A percentile compares a stretch with the other conserved stretches of the same genome.
Evolutionary conservation across 1,140 invertebrate species (phyloP).

Genomic region (Eubasilissa regina): DNA sequence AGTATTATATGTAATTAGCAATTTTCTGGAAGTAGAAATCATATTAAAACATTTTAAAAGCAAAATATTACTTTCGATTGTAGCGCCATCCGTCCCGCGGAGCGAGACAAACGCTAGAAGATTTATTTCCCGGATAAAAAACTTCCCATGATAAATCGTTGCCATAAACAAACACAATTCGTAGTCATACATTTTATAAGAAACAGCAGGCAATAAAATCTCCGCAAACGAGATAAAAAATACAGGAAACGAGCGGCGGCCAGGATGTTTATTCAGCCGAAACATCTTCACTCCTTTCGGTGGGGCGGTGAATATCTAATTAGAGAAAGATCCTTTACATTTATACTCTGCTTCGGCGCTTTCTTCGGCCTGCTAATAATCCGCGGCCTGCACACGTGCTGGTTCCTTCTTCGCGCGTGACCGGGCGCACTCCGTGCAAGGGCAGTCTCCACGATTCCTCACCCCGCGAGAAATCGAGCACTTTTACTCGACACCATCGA

Average conservation of each 20-base stretch:
- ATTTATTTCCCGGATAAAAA: conserved; percentile 3
- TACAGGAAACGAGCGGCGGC: conserved; percentile 2
- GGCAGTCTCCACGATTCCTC: background rate
- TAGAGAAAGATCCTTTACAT: conserved; percentile 30
- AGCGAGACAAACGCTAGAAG: too few species aligned
- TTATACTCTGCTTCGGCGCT: background rate
- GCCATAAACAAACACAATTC: conserved; percentile 34
- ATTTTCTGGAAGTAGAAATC: too few species aligned
- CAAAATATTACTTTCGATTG: too few species aligned
- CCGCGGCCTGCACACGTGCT: conserved; percentile 30
- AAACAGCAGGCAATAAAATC: conserved; percentile 38
- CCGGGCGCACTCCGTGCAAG: background rate
- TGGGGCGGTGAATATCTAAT: conserved; percentile 33
- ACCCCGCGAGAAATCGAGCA: background rate
- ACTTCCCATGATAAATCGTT: conserved; percentile 33
- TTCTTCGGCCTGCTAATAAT: conserved; percentile 16
- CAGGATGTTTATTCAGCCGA: conserved; percentile 19
- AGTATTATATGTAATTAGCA: too few species aligned
- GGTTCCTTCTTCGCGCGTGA: conserved; percentile 21
- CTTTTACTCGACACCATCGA: background rate
- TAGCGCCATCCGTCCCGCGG: too few species aligned
- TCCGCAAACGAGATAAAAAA: conserved; percentile 20
- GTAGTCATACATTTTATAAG: conserved; percentile 16
- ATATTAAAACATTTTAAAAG: too few species aligned
- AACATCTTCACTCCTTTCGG: background rate